Evolutionary conservation across 2,888 invertebrate genomes (phyloP).

Genomic region (Parasteatoda lunata): DNA sequence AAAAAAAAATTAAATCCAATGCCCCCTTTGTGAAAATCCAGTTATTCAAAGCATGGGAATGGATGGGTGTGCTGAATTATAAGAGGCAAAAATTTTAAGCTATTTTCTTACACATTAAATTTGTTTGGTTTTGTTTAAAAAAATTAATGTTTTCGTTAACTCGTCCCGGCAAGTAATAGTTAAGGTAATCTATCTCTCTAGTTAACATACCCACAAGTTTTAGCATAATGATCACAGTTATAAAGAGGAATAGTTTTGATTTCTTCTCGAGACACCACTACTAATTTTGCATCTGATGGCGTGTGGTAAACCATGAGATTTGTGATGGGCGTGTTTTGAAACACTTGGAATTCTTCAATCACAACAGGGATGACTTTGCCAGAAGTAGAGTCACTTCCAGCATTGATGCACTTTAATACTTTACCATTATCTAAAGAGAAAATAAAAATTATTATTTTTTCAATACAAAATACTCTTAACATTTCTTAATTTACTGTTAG

Average conservation of each 20-base stretch:
- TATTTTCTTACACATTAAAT: too few relatives aligned
- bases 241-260: constrained; percentile 90
- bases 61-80: too few relatives aligned
- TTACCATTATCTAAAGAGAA: constrained; percentile 86
- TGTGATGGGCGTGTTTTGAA: constrained; percentile 83
- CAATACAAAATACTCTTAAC: too few relatives aligned
- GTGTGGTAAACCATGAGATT: constrained; percentile 78
- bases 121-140: too few relatives aligned
- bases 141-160: too few relatives aligned
- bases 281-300: constrained; percentile 82
- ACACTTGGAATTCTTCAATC: constrained; percentile 88
- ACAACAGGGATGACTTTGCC: constrained; percentile 80
- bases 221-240: constrained; percentile 83
- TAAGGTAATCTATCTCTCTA: too few relatives aligned
- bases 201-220: constrained; percentile 86
- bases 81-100: too few relatives aligned
- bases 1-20: too few relatives aligned
- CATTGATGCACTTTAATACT: constrained; percentile 92
- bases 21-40: too few relatives aligned
- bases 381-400: constrained; percentile 75
- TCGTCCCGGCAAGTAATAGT: too few relatives aligned
- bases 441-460: not conserved
- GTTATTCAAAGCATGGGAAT: too few relatives aligned
- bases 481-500: too few relatives aligned
- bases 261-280: constrained; percentile 91